These are phyloP conservation scores for Aix galericulata DNA, from an alignment of 2,113 vertebrate genomes.

Conservation along the genomic window DNA sequence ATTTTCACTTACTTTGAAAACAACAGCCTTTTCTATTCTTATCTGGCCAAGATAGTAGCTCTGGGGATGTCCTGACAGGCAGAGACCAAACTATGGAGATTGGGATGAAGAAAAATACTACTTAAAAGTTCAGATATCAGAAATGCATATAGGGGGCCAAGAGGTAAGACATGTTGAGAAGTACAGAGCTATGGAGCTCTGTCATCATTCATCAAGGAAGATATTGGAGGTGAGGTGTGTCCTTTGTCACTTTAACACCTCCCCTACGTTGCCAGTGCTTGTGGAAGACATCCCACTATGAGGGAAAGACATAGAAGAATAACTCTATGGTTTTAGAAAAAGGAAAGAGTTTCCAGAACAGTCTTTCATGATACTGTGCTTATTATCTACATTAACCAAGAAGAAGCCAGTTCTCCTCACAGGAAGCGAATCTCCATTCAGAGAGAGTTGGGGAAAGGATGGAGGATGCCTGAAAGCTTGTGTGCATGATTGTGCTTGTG, in stretches of 20 bases:
- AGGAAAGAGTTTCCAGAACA: not conserved
- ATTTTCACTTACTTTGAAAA: not conserved
- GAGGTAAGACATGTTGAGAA: not conserved
- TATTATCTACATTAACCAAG: not conserved
- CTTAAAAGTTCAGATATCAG: not conserved
- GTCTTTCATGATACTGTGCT: not conserved
- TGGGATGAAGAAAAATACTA: not conserved
- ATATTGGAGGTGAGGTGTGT: not conserved
- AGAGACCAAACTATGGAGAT: not conserved
- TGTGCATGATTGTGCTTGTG: not conserved
- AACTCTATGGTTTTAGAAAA: not conserved
- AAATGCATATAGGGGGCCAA: not conserved
- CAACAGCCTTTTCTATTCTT: not conserved
- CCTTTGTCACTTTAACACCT: not conserved
- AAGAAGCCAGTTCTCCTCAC: not conserved
- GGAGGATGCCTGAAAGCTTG: not conserved
- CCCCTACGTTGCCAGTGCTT: not conserved
- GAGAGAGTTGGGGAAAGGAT: not conserved
- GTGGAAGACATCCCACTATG: not conserved
- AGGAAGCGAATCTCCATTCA: not conserved
- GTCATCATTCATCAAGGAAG: not conserved
- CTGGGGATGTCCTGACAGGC: not conserved
- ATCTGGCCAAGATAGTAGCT: not conserved
- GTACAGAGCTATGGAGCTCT: not conserved
- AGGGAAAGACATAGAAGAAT: not conserved